Percentiles rank a stretch among this genome's conserved stretches.
Evolutionary conservation across 2,888 invertebrate species (phyloP).

Genomic region (Apoderus coryli): DNA sequence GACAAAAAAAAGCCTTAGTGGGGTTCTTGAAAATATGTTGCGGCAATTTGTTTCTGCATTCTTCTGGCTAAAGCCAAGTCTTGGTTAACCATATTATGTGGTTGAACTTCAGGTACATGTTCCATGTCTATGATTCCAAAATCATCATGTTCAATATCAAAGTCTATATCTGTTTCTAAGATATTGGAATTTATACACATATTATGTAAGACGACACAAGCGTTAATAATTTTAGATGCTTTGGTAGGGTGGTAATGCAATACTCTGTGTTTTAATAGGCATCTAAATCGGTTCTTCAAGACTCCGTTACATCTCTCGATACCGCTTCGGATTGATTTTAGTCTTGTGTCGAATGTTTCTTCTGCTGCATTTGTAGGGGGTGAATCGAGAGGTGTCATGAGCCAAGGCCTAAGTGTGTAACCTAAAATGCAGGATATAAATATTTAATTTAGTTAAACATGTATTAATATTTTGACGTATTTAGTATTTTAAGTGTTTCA

Average conservation of each 20-base stretch:
- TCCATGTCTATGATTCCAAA: neutral
- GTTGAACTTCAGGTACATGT: neutral
- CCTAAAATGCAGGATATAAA: no score
- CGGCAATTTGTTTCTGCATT: slow-evolving; percentile 1
- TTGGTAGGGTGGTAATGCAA: slow-evolving; percentile 12
- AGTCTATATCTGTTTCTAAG: neutral
- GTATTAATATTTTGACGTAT: no score
- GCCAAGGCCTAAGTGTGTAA: slow-evolving; percentile 12
- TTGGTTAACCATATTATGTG: neutral
- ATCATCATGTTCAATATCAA: neutral
- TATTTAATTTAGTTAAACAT: no score
- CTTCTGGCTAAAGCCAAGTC: slow-evolving; percentile 1
- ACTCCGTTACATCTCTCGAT: slow-evolving; percentile 15
- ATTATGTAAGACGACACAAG: slow-evolving; percentile 14
- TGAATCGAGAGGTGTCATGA: slow-evolving; percentile 10
- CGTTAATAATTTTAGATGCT: slow-evolving; percentile 11
- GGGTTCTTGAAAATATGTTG: no score
- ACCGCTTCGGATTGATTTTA: slow-evolving; percentile 8
- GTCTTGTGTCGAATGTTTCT: slow-evolving; percentile 9
- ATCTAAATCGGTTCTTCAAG: slow-evolving; percentile 14
- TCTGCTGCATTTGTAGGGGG: slow-evolving; percentile 10
- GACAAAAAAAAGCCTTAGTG: no score
- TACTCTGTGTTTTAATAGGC: slow-evolving; percentile 13
- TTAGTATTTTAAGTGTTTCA: slow-evolving; percentile 6
- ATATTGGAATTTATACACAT: slow-evolving; percentile 12